phyloP scores from a whole-genome alignment of 37 sponge, comb jelly and placozoan genomes.

The Corticium candelabrum region DNA sequence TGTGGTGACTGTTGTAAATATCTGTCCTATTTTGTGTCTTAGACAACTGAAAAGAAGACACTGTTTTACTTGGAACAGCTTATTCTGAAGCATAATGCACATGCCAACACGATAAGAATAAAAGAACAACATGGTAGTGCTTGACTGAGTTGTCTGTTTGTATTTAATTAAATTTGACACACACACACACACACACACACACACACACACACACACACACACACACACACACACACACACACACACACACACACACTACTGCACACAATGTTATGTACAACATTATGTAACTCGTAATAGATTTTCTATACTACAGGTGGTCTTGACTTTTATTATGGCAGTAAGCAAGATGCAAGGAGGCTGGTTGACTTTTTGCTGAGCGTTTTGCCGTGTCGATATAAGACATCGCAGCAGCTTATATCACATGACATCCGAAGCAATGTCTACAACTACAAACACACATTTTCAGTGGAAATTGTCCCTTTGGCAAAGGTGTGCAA shows the following conservation, averaged over 20 bases:
- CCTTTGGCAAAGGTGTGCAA: constrained; percentile 64
- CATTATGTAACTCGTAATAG: background rate
- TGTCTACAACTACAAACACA: constrained; percentile 89
- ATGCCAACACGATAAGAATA: constrained; percentile 48
- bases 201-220: no score
- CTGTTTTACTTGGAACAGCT: constrained; percentile 92
- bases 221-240: no score
- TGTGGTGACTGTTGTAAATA: background rate
- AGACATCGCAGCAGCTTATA: constrained; percentile 86
- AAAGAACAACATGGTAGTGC: constrained; percentile 42
- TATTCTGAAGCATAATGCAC: constrained; percentile 71
- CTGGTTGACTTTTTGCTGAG: constrained; percentile 81
- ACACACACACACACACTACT: no score
- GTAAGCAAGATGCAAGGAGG: constrained; percentile 70
- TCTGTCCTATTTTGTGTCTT: background rate
- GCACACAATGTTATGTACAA: background rate
- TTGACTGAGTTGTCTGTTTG: no score
- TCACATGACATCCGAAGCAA: constrained; percentile 93
- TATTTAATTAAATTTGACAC: no score
- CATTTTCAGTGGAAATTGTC: constrained; percentile 90
- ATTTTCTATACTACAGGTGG: constrained; percentile 39
- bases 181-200: no score
- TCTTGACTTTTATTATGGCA: constrained; percentile 74
- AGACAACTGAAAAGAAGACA: constrained; percentile 91
- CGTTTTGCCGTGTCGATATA: constrained; percentile 87